These are phyloP conservation scores for Spizaetus ornatus DNA, from an alignment of 2,113 vertebrate species.

Conservation along the genomic window DNA sequence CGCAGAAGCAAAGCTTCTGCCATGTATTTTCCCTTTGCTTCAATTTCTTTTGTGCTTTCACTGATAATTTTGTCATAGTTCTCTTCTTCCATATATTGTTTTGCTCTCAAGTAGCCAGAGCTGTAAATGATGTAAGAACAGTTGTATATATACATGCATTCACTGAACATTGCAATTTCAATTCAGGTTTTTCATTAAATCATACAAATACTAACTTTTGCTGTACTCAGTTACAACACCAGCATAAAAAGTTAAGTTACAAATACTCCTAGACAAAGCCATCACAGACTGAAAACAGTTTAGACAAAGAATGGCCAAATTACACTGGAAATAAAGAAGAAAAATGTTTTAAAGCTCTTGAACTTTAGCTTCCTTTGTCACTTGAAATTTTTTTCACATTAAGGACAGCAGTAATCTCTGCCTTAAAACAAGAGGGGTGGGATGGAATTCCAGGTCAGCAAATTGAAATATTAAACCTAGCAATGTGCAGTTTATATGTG, in stretches of 20 bases:
- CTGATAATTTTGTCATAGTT: conserved; percentile 99
- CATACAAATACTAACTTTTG: background rate
- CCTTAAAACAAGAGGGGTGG: background rate
- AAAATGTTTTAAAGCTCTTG: background rate
- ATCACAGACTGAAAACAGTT: background rate
- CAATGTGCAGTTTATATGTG: background rate
- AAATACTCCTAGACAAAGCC: background rate
- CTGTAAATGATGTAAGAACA: conserved; percentile 69
- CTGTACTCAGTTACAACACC: background rate
- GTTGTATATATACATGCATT: background rate
- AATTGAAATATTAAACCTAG: background rate
- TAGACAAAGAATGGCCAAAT: background rate
- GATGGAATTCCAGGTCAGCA: background rate
- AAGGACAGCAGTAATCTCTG: background rate
- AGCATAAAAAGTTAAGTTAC: background rate
- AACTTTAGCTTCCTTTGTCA: background rate
- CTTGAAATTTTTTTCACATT: background rate
- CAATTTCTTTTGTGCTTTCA: conserved; percentile 97
- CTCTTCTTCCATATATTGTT: conserved; percentile 99
- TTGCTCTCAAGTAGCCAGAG: conserved; percentile 94
- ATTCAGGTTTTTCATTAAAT: background rate
- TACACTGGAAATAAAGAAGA: background rate
- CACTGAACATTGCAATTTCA: background rate
- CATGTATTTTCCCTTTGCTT: conserved; percentile 85
- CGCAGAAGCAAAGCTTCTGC: conserved; percentile 93